phyloP scores from a whole-genome alignment of 2,888 invertebrate genomes.

The Sisyra nigra region DNA sequence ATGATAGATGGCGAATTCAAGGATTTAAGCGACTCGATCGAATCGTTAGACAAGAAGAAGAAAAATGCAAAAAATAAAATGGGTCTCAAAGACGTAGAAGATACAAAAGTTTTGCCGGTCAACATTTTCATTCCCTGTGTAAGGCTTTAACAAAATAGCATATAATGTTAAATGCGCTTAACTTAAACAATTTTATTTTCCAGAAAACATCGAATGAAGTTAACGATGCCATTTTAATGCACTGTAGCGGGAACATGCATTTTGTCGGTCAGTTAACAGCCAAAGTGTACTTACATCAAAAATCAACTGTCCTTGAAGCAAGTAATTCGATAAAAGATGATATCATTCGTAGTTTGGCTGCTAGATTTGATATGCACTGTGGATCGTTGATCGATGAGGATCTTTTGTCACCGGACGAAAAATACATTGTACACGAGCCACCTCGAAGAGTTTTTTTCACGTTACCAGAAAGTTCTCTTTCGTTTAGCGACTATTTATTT shows the following conservation, averaged over 20 bases:
- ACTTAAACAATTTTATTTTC: constrained; percentile 9
- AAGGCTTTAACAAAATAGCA: constrained; percentile 27
- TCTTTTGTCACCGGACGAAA: constrained; percentile 52
- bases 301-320: constrained; percentile 56
- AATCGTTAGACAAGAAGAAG: constrained; percentile 43
- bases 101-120: constrained; percentile 39
- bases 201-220: neutral
- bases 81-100: constrained; percentile 28
- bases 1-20: constrained; percentile 58
- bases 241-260: constrained; percentile 50
- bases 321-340: constrained; percentile 64
- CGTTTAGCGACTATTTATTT: constrained; percentile 79
- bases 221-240: constrained; percentile 23
- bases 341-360: constrained; percentile 66
- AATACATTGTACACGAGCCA: constrained; percentile 73
- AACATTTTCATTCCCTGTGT: constrained; percentile 55
- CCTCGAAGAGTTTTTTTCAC: constrained; percentile 71
- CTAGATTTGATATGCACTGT: constrained; percentile 82
- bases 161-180: constrained; percentile 6
- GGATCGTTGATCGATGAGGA: constrained; percentile 80
- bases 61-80: constrained; percentile 29
- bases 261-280: constrained; percentile 56
- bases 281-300: constrained; percentile 63
- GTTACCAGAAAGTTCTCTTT: constrained; percentile 43
- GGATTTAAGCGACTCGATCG: constrained; percentile 43